These are phyloP conservation scores for Oreochromis aureus DNA, from an alignment of 2,113 vertebrate genomes.

Conservation along the genomic window DNA sequence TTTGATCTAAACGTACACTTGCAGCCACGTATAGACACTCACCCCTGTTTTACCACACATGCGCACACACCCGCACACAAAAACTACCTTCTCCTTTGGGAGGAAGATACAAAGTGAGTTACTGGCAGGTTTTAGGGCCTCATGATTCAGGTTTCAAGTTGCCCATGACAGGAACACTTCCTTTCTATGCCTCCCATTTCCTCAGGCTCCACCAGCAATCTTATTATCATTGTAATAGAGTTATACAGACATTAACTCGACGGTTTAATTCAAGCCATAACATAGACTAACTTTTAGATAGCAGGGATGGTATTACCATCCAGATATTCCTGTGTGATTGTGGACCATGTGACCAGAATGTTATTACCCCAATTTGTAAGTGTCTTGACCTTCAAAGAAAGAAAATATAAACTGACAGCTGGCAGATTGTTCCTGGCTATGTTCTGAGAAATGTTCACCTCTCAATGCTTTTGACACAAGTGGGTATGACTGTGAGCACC, in stretches of 20 bases:
- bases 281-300: neutral
- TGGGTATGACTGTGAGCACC: neutral
- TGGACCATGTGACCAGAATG: neutral
- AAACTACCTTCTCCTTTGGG: neutral
- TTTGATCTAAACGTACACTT: neutral
- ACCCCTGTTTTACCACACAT: neutral
- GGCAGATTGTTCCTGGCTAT: neutral
- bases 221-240: neutral
- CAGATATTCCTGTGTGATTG: neutral
- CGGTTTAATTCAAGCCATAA: neutral
- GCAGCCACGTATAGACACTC: neutral
- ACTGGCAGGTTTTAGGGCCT: slow-evolving; percentile 3
- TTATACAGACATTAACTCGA: neutral
- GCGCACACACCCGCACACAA: neutral
- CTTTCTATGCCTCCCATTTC: slow-evolving; percentile 9
- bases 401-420: neutral
- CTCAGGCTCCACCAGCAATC: slow-evolving; percentile 7
- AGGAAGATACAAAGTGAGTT: neutral
- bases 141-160: slow-evolving; percentile 4
- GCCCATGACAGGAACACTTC: neutral
- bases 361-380: neutral
- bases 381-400: neutral
- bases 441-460: neutral
- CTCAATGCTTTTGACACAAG: neutral
- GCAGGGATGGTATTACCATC: neutral